Evolutionary conservation across 2,888 invertebrate species (phyloP).

Genomic region (Lasioglossum morio): DNA sequence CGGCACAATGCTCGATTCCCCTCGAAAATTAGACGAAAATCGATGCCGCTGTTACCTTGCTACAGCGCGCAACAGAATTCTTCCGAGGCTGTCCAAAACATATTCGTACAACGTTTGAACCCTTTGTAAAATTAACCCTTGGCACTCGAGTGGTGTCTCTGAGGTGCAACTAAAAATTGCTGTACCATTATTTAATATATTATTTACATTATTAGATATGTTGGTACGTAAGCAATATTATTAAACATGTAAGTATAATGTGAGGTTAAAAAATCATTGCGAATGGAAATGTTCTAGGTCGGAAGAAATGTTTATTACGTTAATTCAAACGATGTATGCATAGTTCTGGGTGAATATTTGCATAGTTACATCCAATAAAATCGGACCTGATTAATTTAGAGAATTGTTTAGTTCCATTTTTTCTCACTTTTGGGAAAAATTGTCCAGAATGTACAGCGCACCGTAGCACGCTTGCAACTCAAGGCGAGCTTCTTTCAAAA

Average conservation of each 20-base stretch:
- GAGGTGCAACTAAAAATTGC: too few relatives aligned
- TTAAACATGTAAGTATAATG: too few relatives aligned
- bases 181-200: too few relatives aligned
- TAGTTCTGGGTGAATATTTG: too few relatives aligned
- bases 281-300: too few relatives aligned
- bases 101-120: not conserved
- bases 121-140: not conserved
- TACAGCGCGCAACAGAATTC: not conserved
- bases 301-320: too few relatives aligned
- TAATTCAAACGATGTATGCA: not conserved
- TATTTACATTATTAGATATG: too few relatives aligned
- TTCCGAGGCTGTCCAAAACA: not conserved
- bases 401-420: not conserved
- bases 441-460: not conserved
- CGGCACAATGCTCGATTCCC: not conserved
- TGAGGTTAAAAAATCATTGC: too few relatives aligned
- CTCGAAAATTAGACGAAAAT: not conserved
- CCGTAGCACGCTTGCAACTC: not conserved
- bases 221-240: too few relatives aligned
- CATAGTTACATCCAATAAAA: too few relatives aligned
- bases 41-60: not conserved
- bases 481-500: not conserved
- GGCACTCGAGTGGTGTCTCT: too few relatives aligned
- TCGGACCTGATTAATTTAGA: too few relatives aligned
- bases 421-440: not conserved